A percentile compares a stretch with the other conserved stretches of the same genome.
These are phyloP conservation scores for Acipenser ruthenus DNA, from an alignment of 2,797 vertebrate species.

Conservation along the genomic window DNA sequence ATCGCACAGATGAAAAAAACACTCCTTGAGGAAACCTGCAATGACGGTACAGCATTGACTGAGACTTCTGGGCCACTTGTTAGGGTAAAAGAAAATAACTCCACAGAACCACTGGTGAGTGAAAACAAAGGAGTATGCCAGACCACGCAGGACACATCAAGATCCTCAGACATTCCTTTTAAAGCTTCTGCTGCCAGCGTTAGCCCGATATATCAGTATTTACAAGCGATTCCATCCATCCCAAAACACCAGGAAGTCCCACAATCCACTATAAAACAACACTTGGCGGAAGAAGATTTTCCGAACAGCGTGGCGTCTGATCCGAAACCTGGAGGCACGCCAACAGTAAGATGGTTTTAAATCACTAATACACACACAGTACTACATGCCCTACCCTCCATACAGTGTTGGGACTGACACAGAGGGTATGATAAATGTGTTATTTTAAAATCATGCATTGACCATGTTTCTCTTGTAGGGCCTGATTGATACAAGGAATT, in stretches of 20 bases:
- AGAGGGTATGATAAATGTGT: not conserved
- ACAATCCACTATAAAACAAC: conserved; percentile 32
- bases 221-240: conserved; percentile 40
- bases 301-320: conserved; percentile 17
- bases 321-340: conserved; percentile 28
- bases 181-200: conserved; percentile 34
- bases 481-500: conserved; percentile 36
- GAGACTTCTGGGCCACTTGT: conserved; percentile 17
- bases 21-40: no score
- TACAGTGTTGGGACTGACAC: no score
- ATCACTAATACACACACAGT: no score
- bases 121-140: conserved; percentile 17
- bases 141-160: conserved; percentile 18
- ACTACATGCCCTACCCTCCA: no score
- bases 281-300: conserved; percentile 21
- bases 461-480: conserved; percentile 50
- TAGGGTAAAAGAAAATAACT: conserved; percentile 24
- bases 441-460: conserved; percentile 5
- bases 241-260: conserved; percentile 31
- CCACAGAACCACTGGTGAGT: conserved; percentile 19
- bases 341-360: conserved; percentile 41
- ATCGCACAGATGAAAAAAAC: not conserved
- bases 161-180: conserved; percentile 18
- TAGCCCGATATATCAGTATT: conserved; percentile 59
- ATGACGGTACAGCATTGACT: no score